These are phyloP conservation scores for Drosophila peninsularis DNA, from an alignment of 2,888 invertebrate genomes.

Conservation along the genomic window DNA sequence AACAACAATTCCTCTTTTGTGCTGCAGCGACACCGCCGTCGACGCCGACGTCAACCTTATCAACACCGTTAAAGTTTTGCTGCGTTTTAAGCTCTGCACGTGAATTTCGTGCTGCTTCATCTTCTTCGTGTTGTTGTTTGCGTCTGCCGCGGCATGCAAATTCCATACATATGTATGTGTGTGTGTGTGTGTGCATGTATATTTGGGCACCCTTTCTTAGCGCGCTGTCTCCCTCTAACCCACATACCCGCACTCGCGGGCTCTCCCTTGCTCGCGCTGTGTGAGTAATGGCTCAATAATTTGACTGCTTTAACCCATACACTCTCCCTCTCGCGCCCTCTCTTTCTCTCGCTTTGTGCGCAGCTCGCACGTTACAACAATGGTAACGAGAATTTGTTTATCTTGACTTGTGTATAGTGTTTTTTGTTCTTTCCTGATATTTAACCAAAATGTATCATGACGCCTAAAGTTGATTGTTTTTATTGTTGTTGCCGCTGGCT, in stretches of 20 bases:
- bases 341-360: background rate
- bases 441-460: conserved; percentile 78
- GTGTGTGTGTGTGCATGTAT: background rate
- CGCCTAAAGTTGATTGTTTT: conserved; percentile 69
- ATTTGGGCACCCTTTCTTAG: conserved; percentile 19
- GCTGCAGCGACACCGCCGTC: conserved; percentile 23
- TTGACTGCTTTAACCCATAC: conserved; percentile 45
- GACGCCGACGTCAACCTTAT: conserved; percentile 33
- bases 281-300: conserved; percentile 76
- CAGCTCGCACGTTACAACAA: conserved; percentile 54
- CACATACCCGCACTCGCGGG: background rate
- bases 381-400: conserved; percentile 76
- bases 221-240: background rate
- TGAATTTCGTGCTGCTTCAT: conserved; percentile 47
- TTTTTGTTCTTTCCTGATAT: conserved; percentile 64
- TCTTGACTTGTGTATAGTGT: conserved; percentile 65
- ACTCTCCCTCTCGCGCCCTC: background rate
- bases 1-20: conserved; percentile 40
- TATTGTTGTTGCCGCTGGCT: conserved; percentile 42
- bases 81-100: conserved; percentile 57
- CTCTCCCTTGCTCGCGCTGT: conserved; percentile 33
- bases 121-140: conserved; percentile 20
- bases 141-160: conserved; percentile 31
- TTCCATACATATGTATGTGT: conserved; percentile 20
- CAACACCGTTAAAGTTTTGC: conserved; percentile 56